Evolutionary conservation across 2,797 vertebrate species (phyloP).

Genomic region (Neostethus bicornis): DNA sequence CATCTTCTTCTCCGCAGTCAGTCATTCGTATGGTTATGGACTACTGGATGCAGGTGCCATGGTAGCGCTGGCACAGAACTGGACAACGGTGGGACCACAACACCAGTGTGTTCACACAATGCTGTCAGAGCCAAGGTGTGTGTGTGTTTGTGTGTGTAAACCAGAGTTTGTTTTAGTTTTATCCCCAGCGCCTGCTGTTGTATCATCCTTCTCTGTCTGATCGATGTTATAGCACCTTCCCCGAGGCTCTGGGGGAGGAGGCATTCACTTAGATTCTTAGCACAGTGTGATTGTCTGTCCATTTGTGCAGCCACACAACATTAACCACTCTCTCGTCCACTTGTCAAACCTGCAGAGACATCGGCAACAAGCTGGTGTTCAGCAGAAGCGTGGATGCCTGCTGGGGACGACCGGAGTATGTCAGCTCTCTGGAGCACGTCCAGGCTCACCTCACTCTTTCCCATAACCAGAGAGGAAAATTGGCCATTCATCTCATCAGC

Average conservation of each 20-base stretch:
- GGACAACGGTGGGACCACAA: conserved; percentile 89
- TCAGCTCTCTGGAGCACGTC: conserved; percentile 89
- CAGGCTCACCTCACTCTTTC: conserved; percentile 93
- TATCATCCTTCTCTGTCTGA: conserved; percentile 29
- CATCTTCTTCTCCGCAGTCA: conserved; percentile 79
- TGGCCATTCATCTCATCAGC: conserved; percentile 93
- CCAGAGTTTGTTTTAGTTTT: conserved; percentile 18
- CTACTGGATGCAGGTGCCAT: conserved; percentile 92
- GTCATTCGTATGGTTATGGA: conserved; percentile 95
- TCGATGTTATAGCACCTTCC: conserved; percentile 28
- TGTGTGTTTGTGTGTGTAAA: conserved; percentile 8
- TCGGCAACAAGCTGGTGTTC: conserved; percentile 88
- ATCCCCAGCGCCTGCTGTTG: conserved; percentile 23
- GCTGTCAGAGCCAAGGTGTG: conserved; percentile 88
- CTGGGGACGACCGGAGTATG: conserved; percentile 84
- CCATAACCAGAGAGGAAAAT: conserved; percentile 92
- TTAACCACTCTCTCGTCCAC: conserved; percentile 48
- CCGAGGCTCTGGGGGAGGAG: conserved; percentile 8
- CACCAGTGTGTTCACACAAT: conserved; percentile 89
- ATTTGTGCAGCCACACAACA: conserved; percentile 50
- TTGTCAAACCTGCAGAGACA: conserved; percentile 82
- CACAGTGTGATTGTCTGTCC: conserved; percentile 39
- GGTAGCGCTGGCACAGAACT: conserved; percentile 92
- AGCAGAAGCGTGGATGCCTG: conserved; percentile 88
- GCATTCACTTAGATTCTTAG: conserved; percentile 26